Evolutionary conservation across 2,113 vertebrate species (phyloP), one percentile per base, ranked within the genome.

Genomic region (Ceyx cyanopectus): DNA sequence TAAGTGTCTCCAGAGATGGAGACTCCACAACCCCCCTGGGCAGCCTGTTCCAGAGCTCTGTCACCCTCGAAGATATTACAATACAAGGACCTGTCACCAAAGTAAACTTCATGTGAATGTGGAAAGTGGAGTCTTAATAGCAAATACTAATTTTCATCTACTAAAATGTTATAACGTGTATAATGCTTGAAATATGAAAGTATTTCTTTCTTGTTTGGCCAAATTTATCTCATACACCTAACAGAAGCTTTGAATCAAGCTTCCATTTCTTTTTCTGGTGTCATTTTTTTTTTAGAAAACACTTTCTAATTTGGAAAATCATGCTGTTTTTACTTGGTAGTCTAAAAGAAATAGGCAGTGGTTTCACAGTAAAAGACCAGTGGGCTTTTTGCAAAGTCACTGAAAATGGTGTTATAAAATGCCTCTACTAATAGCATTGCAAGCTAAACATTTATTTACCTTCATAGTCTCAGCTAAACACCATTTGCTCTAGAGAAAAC

Each of bases 111-210:
- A 90, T 2, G 3, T 76, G 67, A 80, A 95, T 96, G 63, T 77
- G 68, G 50, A 87, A 94, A 82, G 27, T 46, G 60, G 81, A 92
- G 84, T 82, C 51, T 82, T 80, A 63, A 76, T 9, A 94, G 74
- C 20, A 93, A 96, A 50, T 37, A 57, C 41, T 92, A n/a, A 91
- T 91, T 94, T 93, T 83, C 37, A 68, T 70, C 70, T 80, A 40
- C 32, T 78, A 61, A 82, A 91, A 76, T 40, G 21, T 21, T 26
- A 34, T 45, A 30, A 30, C 41, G 11, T 65, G 40, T 68, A 6
- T 41, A 94, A 88, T 58, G 14, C 48, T 85, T 58, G 60, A 78
- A 78, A 82, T 66, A 60, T 2, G 17, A 46, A 91, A 89, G 29
- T 48, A 46, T 67, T 70, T 92, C 51, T 57, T 65, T 30, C 34